Percentiles rank a stretch among this genome's conserved stretches.
Evolutionary conservation across 2,113 vertebrate genomes (phyloP).

Genomic region (Spilogale gracilis): DNA sequence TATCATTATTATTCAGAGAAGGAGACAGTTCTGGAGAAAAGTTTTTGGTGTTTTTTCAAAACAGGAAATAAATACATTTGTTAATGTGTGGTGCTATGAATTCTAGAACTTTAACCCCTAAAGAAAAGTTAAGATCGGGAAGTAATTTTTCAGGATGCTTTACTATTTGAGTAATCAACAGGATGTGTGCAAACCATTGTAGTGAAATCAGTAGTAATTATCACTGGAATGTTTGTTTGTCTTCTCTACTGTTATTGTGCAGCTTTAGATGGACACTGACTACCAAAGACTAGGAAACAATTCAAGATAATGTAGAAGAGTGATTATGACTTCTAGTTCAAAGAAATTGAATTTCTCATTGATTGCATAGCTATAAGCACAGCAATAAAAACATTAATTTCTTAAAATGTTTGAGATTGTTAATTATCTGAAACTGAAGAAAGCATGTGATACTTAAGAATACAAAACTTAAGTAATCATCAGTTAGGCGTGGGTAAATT

Average conservation of each 20-base stretch:
- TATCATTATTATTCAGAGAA: conserved; percentile 42
- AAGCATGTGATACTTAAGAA: conserved; percentile 29
- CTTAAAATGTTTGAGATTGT: conserved; percentile 61
- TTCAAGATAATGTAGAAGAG: conserved; percentile 83
- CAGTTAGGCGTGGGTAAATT: background rate
- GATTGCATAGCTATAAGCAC: background rate
- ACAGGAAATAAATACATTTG: conserved; percentile 87
- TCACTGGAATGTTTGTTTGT: conserved; percentile 87
- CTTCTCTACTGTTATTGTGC: conserved; percentile 84
- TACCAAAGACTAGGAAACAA: conserved; percentile 86
- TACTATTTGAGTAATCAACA: conserved; percentile 88
- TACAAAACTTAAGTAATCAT: background rate
- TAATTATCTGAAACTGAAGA: conserved; percentile 32
- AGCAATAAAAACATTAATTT: conserved; percentile 54
- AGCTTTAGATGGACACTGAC: conserved; percentile 86
- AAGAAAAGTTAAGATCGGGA: conserved; percentile 87
- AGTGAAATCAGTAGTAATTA: conserved; percentile 88
- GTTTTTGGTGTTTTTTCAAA: conserved; percentile 76
- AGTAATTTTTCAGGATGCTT: conserved; percentile 88
- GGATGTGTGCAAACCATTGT: conserved; percentile 87
- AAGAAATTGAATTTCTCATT: conserved; percentile 46
- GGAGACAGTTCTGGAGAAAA: conserved; percentile 17
- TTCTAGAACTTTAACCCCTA: conserved; percentile 87
- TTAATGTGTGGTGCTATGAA: conserved; percentile 86
- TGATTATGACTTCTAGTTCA: conserved; percentile 29